These are phyloP conservation scores for Tringa solitaria DNA, from an alignment of 2,113 vertebrate species.

Conservation along the genomic window DNA sequence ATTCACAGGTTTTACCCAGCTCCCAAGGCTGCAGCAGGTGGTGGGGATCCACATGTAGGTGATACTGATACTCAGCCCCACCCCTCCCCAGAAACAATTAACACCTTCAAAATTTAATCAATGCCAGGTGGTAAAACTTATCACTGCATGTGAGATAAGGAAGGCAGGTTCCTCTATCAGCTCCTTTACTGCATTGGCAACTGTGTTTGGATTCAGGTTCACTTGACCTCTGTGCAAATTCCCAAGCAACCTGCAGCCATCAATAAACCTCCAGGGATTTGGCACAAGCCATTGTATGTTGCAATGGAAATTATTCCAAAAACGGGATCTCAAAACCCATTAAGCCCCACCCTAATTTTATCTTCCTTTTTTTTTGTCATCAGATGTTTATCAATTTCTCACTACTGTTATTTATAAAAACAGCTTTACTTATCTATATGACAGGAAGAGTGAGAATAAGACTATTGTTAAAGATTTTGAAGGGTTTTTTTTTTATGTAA, in stretches of 20 bases:
- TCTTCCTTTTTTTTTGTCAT: background rate
- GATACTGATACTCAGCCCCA: background rate
- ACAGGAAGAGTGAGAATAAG: background rate
- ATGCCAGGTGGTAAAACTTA: background rate
- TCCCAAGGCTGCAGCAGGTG: background rate
- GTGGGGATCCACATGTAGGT: background rate
- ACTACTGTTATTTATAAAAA: background rate
- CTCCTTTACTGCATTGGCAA: background rate
- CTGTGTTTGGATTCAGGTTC: background rate
- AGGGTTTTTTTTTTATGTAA: background rate
- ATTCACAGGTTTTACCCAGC: background rate
- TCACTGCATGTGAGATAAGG: background rate
- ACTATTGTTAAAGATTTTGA: background rate
- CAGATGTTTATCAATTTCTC: background rate
- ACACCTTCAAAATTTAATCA: background rate
- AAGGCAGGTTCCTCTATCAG: background rate
- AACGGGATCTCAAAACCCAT: background rate
- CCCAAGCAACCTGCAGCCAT: background rate
- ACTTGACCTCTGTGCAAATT: rapidly evolving
- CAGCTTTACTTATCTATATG: background rate
- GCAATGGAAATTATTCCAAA: background rate
- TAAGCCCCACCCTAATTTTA: background rate
- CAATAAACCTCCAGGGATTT: background rate
- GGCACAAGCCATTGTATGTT: rapidly evolving
- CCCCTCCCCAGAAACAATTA: background rate